A percentile compares a stretch with the other conserved stretches of the same genome.
Conservation (phyloP, 2,113 vertebrate genomes). For the Boleophthalmus pectinirostris region DNA sequence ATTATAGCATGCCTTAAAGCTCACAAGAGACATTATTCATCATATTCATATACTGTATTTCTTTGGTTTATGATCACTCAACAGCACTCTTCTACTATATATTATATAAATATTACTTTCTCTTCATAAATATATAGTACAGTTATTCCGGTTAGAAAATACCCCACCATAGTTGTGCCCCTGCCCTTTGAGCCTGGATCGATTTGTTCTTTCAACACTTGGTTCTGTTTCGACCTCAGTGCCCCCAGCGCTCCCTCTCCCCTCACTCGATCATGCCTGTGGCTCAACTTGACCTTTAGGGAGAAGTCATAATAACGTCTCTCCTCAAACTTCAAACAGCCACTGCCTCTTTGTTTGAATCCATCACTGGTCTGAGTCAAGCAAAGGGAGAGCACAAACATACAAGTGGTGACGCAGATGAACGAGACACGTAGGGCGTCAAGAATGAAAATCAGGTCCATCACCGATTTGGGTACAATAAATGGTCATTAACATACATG, state of each 20-base stretch:
- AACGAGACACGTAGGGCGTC: conserved; percentile 57
- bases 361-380: conserved; percentile 56
- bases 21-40: no score
- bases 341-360: conserved; percentile 56
- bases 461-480: conserved; percentile 55
- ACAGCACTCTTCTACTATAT: no score
- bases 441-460: conserved; percentile 64
- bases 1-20: not conserved
- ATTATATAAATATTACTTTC: not conserved
- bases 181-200: conserved; percentile 36
- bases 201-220: conserved; percentile 68
- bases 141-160: conserved; percentile 30
- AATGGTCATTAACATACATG: conserved; percentile 48
- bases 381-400: conserved; percentile 24
- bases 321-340: conserved; percentile 70
- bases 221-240: conserved; percentile 39
- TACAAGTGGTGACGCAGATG: conserved; percentile 51
- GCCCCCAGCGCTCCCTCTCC: conserved; percentile 19
- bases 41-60: no score
- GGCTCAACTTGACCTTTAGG: conserved; percentile 70
- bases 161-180: conserved; percentile 30
- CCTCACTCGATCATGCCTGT: conserved; percentile 58
- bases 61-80: no score
- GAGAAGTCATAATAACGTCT: conserved; percentile 72
- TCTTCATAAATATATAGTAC: not conserved